Percentiles rank a stretch among this genome's conserved stretches.
phyloP scores from a whole-genome alignment of 2,888 invertebrate species.

The Drosophila nr. perissopoda region DNA sequence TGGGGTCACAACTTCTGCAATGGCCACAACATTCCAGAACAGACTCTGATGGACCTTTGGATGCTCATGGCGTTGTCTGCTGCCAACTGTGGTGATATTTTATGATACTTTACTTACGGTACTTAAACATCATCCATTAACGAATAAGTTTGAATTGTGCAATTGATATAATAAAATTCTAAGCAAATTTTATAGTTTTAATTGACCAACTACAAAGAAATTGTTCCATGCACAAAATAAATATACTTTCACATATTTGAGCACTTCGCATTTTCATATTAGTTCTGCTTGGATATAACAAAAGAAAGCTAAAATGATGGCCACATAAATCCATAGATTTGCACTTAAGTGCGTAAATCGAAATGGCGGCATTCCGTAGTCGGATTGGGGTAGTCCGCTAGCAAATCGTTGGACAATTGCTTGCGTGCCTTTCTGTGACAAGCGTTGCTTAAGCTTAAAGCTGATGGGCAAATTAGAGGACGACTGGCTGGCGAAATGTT shows the following conservation, averaged over 20 bases:
- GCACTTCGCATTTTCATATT: neutral
- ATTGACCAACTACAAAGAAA: neutral
- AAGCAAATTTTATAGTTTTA: neutral
- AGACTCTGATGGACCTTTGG: neutral
- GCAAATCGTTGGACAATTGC: conserved; percentile 21
- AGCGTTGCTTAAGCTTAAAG: conserved; percentile 49
- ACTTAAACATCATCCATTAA: neutral
- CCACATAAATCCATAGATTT: conserved; percentile 64
- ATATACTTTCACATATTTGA: too few species aligned
- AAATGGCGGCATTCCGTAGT: conserved; percentile 34
- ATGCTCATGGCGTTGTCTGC: neutral
- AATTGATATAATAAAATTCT: neutral
- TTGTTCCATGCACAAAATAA: neutral
- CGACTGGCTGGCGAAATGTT: conserved; percentile 35
- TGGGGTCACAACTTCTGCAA: neutral
- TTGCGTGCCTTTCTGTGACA: conserved; percentile 35
- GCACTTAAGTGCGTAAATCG: conserved; percentile 52
- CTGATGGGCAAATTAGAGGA: conserved; percentile 56
- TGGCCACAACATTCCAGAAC: neutral
- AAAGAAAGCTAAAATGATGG: conserved; percentile 33
- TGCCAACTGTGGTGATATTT: neutral
- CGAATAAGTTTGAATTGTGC: neutral
- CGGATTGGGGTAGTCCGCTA: neutral
- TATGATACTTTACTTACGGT: neutral
- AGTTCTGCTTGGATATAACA: neutral